Evolutionary conservation across 2,797 vertebrate species (phyloP).

Genomic region (Gallinago nigripennis): DNA sequence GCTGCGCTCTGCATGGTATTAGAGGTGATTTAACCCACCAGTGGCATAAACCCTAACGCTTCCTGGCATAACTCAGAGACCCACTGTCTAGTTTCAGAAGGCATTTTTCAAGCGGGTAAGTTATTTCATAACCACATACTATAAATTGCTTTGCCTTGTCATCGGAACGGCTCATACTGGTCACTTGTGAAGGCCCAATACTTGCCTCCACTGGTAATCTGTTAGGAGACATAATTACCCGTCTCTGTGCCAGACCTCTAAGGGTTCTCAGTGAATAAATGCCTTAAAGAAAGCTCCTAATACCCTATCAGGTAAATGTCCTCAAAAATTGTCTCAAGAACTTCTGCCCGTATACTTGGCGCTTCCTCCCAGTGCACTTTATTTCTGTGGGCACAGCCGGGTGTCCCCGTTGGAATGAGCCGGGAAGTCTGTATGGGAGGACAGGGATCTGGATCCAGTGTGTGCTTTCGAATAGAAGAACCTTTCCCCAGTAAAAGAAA

Average conservation of each 20-base stretch:
- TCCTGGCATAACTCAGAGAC: neutral
- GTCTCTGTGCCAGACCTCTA: neutral
- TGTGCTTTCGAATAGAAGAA: neutral
- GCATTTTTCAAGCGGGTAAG: neutral
- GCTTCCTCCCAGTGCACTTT: neutral
- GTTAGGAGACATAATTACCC: neutral
- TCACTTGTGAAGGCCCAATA: fast-evolving
- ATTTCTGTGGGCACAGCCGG: neutral
- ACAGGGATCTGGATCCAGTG: neutral
- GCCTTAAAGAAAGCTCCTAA: neutral
- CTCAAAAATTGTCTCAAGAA: neutral
- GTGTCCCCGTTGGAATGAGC: neutral
- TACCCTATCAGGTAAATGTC: neutral
- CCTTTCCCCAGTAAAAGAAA: neutral
- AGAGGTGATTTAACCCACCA: neutral
- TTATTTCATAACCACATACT: neutral
- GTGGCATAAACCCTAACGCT: neutral
- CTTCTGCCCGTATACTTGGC: neutral
- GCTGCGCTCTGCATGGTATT: neutral
- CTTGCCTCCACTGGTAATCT: neutral
- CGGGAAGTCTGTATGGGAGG: neutral
- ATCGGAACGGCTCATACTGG: neutral
- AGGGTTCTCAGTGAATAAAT: neutral
- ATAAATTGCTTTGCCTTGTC: neutral
- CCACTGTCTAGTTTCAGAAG: neutral